Evolutionary conservation across 2,113 vertebrate species (phyloP).

Genomic region (Anser brachyrhynchus): DNA sequence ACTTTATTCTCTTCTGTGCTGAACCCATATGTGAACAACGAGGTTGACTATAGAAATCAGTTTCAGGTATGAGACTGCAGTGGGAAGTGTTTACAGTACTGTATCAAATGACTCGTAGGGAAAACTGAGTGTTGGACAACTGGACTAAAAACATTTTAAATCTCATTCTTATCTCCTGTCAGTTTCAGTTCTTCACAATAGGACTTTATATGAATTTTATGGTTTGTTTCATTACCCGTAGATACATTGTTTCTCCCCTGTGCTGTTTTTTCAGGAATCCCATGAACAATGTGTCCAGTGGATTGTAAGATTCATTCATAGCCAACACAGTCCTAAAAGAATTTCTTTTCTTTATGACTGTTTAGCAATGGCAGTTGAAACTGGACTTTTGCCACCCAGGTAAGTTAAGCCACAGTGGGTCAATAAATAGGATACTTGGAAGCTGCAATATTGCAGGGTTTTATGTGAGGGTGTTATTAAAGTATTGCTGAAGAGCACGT

Average conservation of each 20-base stretch:
- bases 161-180: background rate
- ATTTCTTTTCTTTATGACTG: slow-evolving; percentile 99
- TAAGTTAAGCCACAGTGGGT: slow-evolving; percentile 49
- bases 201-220: background rate
- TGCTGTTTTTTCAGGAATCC: slow-evolving; percentile 84
- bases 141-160: background rate
- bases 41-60: background rate
- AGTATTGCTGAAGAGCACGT: fast-evolving
- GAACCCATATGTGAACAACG: background rate
- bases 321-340: slow-evolving; percentile 96
- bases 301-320: slow-evolving; percentile 96
- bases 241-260: background rate
- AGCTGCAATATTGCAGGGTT: background rate
- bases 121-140: background rate
- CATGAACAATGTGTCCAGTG: slow-evolving; percentile 98
- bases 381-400: slow-evolving; percentile 91
- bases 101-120: background rate
- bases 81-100: background rate
- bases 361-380: slow-evolving; percentile 96
- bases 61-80: background rate
- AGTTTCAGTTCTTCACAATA: background rate
- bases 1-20: background rate
- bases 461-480: background rate
- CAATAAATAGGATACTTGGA: background rate
- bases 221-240: background rate